Conservation (phyloP, 1,140 invertebrate species). For the Trichonephila inaurata region DNA sequence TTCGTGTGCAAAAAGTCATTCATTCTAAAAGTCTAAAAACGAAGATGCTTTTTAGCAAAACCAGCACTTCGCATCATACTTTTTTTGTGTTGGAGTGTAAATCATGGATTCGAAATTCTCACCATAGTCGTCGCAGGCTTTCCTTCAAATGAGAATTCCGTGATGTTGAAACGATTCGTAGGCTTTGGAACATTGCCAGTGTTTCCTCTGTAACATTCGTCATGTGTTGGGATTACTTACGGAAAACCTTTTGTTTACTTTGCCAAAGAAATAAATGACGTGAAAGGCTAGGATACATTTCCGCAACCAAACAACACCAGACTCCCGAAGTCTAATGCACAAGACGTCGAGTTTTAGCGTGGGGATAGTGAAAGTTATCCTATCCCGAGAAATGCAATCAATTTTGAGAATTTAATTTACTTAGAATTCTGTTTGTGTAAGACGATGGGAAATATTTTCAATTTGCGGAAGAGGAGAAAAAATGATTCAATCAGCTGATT, state of each 20-base stretch:
- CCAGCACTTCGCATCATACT: not conserved
- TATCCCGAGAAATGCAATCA: not conserved
- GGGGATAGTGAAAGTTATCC: constrained; percentile 5
- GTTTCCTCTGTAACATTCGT: constrained; percentile 23
- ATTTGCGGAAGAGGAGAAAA: not conserved
- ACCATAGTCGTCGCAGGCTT: not conserved
- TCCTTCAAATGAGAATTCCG: not conserved
- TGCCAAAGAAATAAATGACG: constrained; percentile 32
- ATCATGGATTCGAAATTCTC: not conserved
- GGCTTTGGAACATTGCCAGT: not conserved
- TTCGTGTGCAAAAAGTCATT: no score
- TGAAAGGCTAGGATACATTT: constrained; percentile 15
- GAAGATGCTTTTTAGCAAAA: not conserved
- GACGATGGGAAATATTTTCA: not conserved
- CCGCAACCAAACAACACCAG: constrained; percentile 1
- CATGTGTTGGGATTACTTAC: constrained; percentile 26
- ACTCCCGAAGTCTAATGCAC: not conserved
- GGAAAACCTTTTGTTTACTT: constrained; percentile 38
- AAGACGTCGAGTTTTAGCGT: not conserved
- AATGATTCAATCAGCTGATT: no score
- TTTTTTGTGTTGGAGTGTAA: not conserved
- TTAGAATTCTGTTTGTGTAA: not conserved
- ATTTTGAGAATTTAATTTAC: not conserved
- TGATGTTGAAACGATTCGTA: not conserved
- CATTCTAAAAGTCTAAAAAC: no score